A percentile compares a stretch with the other conserved stretches of the same genome.
Evolutionary conservation across 2,113 vertebrate genomes (phyloP).

Genomic region (Pygoscelis adeliae): DNA sequence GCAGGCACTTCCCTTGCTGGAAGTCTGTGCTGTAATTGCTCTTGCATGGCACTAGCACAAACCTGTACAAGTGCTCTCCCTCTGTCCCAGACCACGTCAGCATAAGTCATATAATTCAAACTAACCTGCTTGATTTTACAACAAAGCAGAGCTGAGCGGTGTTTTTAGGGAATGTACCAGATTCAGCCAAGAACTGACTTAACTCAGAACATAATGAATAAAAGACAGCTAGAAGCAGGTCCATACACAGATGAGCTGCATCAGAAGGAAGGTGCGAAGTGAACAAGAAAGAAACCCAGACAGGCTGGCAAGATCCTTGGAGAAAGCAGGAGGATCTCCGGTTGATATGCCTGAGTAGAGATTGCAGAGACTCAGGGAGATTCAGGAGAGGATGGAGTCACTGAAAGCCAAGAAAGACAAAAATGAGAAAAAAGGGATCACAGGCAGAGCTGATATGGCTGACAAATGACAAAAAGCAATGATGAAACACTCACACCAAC

Average conservation of each 20-base stretch:
- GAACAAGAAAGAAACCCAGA: not conserved
- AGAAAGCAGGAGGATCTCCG: not conserved
- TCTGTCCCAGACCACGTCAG: not conserved
- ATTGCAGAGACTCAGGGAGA: not conserved
- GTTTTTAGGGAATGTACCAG: not conserved
- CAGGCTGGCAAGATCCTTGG: not conserved
- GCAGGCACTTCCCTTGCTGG: not conserved
- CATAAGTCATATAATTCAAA: not conserved
- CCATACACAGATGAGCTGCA: not conserved
- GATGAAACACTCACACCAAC: fast-evolving
- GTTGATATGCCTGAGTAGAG: not conserved
- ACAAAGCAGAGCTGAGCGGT: not conserved
- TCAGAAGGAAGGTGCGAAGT: not conserved
- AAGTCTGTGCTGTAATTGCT: not conserved
- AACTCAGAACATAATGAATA: not conserved
- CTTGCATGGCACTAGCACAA: not conserved
- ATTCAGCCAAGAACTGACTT: not conserved
- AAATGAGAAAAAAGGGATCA: not conserved
- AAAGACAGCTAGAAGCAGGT: not conserved
- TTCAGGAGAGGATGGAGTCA: not conserved
- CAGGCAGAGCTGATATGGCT: not conserved
- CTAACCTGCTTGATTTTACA: not conserved
- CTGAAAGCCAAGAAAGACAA: not conserved
- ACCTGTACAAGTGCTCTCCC: not conserved
- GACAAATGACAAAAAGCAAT: not conserved